Base-by-base conservation (phyloP, 2,888 invertebrate genomes). In the Pterobdella sp. region DNA sequence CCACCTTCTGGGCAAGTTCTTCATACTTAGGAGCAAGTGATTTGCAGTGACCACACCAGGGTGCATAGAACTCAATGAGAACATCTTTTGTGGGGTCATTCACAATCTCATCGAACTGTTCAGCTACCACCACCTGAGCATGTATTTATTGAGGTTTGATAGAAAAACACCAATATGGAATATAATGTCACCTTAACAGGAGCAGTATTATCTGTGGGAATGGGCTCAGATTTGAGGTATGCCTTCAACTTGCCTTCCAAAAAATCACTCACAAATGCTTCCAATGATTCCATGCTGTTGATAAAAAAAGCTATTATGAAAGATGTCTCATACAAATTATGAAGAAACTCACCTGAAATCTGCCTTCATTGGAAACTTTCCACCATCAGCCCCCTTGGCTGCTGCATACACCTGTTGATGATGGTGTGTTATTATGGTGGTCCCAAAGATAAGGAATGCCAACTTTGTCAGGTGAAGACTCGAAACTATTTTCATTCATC, bases 41-140 rank as follows among this genome's bases (percentile, higher is more conserved):
- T 86, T 98, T 97, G 87, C 98, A 99, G 82, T 98, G 97, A 78
- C 97, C 96, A 84, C 83, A 84, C 96, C 96, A 97, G 0, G 96
- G 96, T 49, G 97, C 97, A 85, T 98, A 98, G 87, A 98, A 98
- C 86, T 99, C 97, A 78, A 98, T 88, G 64, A 99, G 87, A 1
- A 93, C 92, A 83, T 99, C 98, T 82, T 93, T 91, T 42, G 87
- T 91, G 79, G 92, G 91, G 82, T 97, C 91, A 1, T 89, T 89
- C 0, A 98, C 93, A 73, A 95, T 86, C 73, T 96, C 92, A 82
- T 95, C 91, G 85, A 97, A 98, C 87, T 96, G 98, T 86, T 93
- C 93, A 76, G 90, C 97, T 10, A 99, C 98, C 1, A 93, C 94
- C 56, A 94, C 89, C 85, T 86, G 78, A 31, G 35, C 3, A 29